Base-by-base conservation (phyloP, 2,888 invertebrate species). In the Allacma fusca region DNA sequence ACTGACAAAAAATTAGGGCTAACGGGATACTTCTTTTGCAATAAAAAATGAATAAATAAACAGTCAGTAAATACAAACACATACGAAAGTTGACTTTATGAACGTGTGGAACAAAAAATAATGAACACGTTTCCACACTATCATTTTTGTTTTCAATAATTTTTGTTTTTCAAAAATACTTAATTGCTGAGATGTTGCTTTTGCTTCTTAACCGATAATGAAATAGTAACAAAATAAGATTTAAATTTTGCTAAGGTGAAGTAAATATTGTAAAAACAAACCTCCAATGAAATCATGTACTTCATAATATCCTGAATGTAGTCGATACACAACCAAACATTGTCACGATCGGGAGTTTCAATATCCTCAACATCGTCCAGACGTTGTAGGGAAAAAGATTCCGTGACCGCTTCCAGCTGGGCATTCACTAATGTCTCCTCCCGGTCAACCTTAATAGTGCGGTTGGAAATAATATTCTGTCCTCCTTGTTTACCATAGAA, bases 221-320 rank as follows among this genome's bases (percentile, higher is more conserved):
- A n/a, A n/a, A n/a, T n/a, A n/a, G n/a, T n/a, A n/a, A n/a, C n/a
- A n/a, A n/a, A n/a, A n/a, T n/a, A n/a, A n/a, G n/a, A n/a, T n/a
- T n/a, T n/a, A n/a, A n/a, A n/a, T n/a, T n/a, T n/a, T n/a, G n/a
- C n/a, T n/a, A n/a, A n/a, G n/a, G n/a, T n/a, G n/a, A n/a, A n/a
- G n/a, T n/a, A n/a, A n/a, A n/a, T n/a, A n/a, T n/a, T n/a, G n/a
- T n/a, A n/a, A n/a, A n/a, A n/a, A 21, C 57, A 43, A 81, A 86
- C 88, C 87, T 97, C 97, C 79, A 96, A 87, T 70, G 90, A 87
- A 81, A 91, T 90, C 85, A 97, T 89, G 87, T 97, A 95, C 23
- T 88, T 88, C 86, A 95, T 96, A 85, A 98, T 97, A 84, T 97
- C 96, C 81, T 93, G 92, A 43, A 94, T 92, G 86, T 97, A 97